Evolutionary conservation across 53 echinoderm and acorn worm species (phyloP).

Genomic region (Paracentrotus lividus): DNA sequence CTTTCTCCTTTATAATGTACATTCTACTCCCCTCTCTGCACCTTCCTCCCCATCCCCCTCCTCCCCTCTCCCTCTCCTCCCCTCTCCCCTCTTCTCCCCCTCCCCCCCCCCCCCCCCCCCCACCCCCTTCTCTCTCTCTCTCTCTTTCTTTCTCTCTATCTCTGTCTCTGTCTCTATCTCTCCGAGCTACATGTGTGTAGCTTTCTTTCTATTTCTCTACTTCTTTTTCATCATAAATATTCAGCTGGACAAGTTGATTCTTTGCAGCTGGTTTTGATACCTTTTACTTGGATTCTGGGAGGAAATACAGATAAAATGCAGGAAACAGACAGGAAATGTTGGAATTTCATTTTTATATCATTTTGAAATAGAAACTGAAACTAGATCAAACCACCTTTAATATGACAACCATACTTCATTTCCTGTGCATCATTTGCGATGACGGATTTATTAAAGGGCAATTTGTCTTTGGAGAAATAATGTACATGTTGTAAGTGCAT

Average conservation of each 20-base stretch:
- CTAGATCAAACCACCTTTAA: not conserved
- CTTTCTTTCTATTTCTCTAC: not conserved
- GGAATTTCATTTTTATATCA: not conserved
- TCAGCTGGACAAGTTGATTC: not conserved
- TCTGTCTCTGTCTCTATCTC: not conserved
- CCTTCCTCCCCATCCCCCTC: not conserved
- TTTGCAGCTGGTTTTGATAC: not conserved
- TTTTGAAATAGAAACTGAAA: not conserved
- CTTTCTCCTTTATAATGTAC: too few relatives aligned
- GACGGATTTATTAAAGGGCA: not conserved
- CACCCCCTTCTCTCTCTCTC: slow-evolving; percentile 39
- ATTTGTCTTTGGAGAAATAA: too few relatives aligned
- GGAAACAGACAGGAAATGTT: not conserved
- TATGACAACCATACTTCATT: not conserved
- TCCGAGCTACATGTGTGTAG: too few relatives aligned
- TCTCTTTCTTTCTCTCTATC: not conserved
- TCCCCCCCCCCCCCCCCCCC: not conserved
- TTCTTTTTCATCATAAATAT: too few relatives aligned
- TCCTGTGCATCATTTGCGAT: not conserved
- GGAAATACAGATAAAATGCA: not conserved
- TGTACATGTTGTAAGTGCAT: too few relatives aligned
- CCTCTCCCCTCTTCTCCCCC: not conserved
- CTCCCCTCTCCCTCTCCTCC: not conserved
- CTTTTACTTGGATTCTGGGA: not conserved
- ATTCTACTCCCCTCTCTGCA: not conserved